A percentile compares a stretch with the other conserved stretches of the same genome.
Evolutionary conservation across 2,113 vertebrate species (phyloP).

Genomic region (Anarrhichthys ocellatus): DNA sequence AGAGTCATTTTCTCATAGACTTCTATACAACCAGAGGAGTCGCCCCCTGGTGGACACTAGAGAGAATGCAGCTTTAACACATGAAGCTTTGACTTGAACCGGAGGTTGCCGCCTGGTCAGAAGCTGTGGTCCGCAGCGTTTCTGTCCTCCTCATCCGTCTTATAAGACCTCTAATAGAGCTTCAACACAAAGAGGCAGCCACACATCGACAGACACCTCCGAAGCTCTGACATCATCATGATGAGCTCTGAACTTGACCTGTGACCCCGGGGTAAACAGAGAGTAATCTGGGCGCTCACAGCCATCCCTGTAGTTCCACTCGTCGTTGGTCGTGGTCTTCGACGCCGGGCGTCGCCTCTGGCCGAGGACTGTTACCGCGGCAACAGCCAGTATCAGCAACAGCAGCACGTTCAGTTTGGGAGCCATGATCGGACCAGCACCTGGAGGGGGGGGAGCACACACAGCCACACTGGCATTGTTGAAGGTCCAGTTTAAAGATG

Average conservation of each 20-base stretch:
- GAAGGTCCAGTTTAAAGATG: neutral
- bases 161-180: neutral
- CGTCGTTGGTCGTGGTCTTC: conserved; percentile 19
- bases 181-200: neutral
- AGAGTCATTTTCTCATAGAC: too few relatives aligned
- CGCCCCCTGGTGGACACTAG: too few relatives aligned
- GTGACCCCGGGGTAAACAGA: conserved; percentile 51
- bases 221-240: conserved; percentile 34
- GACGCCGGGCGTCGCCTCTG: conserved; percentile 66
- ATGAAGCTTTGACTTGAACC: too few relatives aligned
- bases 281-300: conserved; percentile 75
- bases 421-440: conserved; percentile 68
- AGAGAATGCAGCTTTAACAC: too few relatives aligned
- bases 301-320: conserved; percentile 85
- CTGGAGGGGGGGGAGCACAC: conserved; percentile 19
- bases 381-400: conserved; percentile 72
- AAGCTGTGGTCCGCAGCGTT: too few relatives aligned
- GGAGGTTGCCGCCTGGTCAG: too few relatives aligned
- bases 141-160: neutral
- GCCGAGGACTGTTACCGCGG: conserved; percentile 61
- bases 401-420: conserved; percentile 73
- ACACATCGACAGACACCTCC: conserved; percentile 19
- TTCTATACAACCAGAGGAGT: too few relatives aligned
- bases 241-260: conserved; percentile 44
- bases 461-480: neutral